Evolutionary conservation across 2,113 vertebrate species (phyloP).

Genomic region (Aleadryas rufinucha): DNA sequence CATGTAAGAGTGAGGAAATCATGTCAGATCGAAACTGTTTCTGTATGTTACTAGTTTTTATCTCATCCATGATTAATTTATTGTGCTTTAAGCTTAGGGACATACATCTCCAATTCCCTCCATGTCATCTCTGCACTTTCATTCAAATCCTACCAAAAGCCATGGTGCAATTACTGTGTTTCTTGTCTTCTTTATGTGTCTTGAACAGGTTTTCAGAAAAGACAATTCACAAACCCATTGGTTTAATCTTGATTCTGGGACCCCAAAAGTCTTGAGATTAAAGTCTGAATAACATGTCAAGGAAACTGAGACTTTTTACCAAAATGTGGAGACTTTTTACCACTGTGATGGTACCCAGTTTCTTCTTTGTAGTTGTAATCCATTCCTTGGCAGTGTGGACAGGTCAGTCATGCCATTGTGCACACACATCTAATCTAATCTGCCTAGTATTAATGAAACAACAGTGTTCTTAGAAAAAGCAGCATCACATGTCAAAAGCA

Average conservation of each 20-base stretch:
- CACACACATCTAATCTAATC: background rate
- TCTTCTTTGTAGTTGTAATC: background rate
- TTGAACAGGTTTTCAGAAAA: background rate
- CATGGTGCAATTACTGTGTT: background rate
- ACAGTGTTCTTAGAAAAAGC: background rate
- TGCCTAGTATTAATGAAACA: background rate
- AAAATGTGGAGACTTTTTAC: background rate
- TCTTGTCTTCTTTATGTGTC: background rate
- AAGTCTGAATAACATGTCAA: background rate
- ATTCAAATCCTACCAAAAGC: background rate
- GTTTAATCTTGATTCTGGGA: background rate
- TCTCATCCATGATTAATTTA: background rate
- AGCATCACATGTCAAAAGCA: background rate
- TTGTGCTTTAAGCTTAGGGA: background rate
- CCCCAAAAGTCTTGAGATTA: background rate
- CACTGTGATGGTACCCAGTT: too few species aligned
- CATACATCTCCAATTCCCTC: background rate
- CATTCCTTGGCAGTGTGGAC: background rate
- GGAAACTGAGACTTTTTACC: background rate
- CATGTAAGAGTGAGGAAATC: background rate
- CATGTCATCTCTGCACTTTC: background rate
- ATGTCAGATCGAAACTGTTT: background rate
- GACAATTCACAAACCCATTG: fast-evolving
- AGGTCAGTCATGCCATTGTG: background rate
- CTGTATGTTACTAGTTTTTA: background rate